Percentiles rank a stretch among this genome's conserved stretches.
These are phyloP conservation scores for Limosa lapponica DNA, from an alignment of 2,797 vertebrate species.

Conservation along the genomic window DNA sequence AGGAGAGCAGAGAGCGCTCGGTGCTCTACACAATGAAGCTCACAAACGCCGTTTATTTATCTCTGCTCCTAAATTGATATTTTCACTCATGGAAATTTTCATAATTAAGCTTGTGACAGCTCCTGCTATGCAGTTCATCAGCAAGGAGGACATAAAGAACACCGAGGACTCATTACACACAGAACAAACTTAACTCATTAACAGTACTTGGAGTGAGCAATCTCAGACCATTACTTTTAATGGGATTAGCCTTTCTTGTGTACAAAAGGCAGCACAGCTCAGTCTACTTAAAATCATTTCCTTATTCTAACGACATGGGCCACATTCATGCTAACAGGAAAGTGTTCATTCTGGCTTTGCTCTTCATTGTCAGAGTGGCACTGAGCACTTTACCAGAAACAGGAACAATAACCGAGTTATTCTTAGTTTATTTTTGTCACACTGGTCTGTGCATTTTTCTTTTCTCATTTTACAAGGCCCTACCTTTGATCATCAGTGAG, in stretches of 20 bases:
- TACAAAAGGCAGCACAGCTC: slow-evolving; percentile 78
- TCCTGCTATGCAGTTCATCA: slow-evolving; percentile 39
- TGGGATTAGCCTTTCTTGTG: slow-evolving; percentile 63
- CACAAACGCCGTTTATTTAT: slow-evolving; percentile 32
- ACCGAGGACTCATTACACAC: slow-evolving; percentile 46
- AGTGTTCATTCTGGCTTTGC: slow-evolving; percentile 23
- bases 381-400: slow-evolving; percentile 15
- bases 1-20: neutral
- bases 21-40: neutral
- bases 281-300: slow-evolving; percentile 77
- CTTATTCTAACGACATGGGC: slow-evolving; percentile 25
- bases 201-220: slow-evolving; percentile 61
- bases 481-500: slow-evolving; percentile 46
- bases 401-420: slow-evolving; percentile 69
- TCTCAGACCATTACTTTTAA: slow-evolving; percentile 69
- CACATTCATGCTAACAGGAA: slow-evolving; percentile 36
- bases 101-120: slow-evolving; percentile 46
- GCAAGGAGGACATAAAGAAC: slow-evolving; percentile 54
- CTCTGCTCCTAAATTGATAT: slow-evolving; percentile 17
- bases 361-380: slow-evolving; percentile 26
- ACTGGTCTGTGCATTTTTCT: slow-evolving; percentile 52
- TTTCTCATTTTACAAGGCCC: slow-evolving; percentile 11
- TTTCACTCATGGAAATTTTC: slow-evolving; percentile 43
- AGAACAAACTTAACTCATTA: slow-evolving; percentile 65
- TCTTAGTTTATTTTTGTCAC: slow-evolving; percentile 84